Percentiles rank a stretch among this genome's conserved stretches.
Conservation (phyloP, 2,113 vertebrate species). For the Ivindomyrus marchei region DNA sequence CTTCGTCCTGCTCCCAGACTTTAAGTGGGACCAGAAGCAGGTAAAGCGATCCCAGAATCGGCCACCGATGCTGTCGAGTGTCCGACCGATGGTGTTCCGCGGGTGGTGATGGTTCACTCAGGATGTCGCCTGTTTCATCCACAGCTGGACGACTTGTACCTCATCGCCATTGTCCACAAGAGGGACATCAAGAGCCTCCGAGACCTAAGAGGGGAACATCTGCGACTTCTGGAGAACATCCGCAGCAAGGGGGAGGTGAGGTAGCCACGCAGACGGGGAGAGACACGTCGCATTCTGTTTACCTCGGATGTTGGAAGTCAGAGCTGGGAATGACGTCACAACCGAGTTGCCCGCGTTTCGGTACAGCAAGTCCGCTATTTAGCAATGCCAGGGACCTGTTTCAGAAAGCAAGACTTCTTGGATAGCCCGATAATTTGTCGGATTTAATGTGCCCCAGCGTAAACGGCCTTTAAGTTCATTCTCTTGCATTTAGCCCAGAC, state of each 20-base stretch:
- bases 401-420: background rate
- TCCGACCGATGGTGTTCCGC: background rate
- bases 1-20: conserved; percentile 87
- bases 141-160: conserved; percentile 83
- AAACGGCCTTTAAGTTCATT: background rate
- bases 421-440: background rate
- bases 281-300: background rate
- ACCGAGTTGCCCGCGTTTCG: background rate
- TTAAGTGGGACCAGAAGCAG: conserved; percentile 96
- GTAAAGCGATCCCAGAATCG: conserved; percentile 47
- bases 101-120: background rate
- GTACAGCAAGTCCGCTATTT: background rate
- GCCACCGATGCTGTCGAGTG: background rate
- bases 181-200: conserved; percentile 73
- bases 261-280: background rate
- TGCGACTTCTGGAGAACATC: conserved; percentile 78
- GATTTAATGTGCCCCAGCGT: background rate
- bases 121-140: conserved; percentile 1
- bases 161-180: conserved; percentile 75
- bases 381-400: background rate
- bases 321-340: background rate
- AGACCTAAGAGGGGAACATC: conserved; percentile 74
- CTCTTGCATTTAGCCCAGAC: background rate
- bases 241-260: conserved; percentile 74
- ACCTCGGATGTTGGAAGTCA: background rate